These are phyloP conservation scores for Plectus sambesii DNA, from an alignment of 1,140 invertebrate genomes.

Conservation along the genomic window DNA sequence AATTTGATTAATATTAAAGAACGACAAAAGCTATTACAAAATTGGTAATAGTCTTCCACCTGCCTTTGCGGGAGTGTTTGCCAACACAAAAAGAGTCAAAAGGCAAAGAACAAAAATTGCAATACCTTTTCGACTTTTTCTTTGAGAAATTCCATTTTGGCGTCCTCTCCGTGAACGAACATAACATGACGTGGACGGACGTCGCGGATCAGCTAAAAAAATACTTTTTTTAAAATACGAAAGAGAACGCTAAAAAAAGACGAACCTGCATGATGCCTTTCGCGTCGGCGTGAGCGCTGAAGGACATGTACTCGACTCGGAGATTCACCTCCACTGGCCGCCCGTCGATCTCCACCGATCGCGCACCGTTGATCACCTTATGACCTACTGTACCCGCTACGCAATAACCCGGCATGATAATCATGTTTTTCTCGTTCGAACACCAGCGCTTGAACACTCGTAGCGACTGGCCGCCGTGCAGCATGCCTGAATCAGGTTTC, in stretches of 20 bases:
- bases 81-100: too few species aligned
- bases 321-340: conserved; percentile 73
- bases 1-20: conserved; percentile 13
- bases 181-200: conserved; percentile 94
- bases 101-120: too few species aligned
- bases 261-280: conserved; percentile 99
- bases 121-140: conserved; percentile 30
- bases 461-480: conserved; percentile 91
- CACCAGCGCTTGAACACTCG: conserved; percentile 99
- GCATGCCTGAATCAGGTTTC: conserved; percentile 87
- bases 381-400: conserved; percentile 95
- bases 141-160: conserved; percentile 60
- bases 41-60: too few species aligned
- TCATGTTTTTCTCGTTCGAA: conserved; percentile 91
- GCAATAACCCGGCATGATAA: conserved; percentile 86
- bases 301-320: conserved; percentile 98
- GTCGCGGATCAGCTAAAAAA: conserved; percentile 86
- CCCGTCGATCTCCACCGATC: conserved; percentile 72
- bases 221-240: too few species aligned
- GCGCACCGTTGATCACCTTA: conserved; percentile 87
- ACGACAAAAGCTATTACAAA: background rate
- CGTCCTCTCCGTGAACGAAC: conserved; percentile 77
- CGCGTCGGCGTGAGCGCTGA: conserved; percentile 97
- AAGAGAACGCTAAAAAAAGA: too few species aligned
- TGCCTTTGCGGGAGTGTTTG: too few species aligned